Conservation (phyloP, 2,797 vertebrate genomes). For the Anguilla pacifica region DNA sequence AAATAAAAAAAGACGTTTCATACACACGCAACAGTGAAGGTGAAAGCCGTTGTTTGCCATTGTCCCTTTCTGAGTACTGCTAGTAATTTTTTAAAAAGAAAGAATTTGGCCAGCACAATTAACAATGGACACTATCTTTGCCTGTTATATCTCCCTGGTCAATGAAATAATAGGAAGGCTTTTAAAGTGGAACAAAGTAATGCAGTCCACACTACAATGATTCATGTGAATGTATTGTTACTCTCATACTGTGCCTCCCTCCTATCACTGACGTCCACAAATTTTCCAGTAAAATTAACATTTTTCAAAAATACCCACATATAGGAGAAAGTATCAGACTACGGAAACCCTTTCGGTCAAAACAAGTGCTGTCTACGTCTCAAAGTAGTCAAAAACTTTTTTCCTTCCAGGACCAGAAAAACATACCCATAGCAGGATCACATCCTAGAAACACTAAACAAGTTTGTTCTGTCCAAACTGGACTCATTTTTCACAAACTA, state of each 20-base stretch:
- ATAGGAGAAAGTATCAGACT: not conserved
- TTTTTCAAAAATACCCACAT: not conserved
- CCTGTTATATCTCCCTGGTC: not conserved
- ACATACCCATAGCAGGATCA: not conserved
- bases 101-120: not conserved
- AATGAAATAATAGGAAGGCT: not conserved
- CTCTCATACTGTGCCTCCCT: not conserved
- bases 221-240: not conserved
- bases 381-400: not conserved
- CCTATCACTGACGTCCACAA: not conserved
- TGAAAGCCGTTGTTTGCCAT: not conserved
- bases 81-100: not conserved
- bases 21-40: not conserved
- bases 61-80: constrained; percentile 6
- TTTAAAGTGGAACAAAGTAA: not conserved
- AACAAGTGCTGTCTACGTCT: not conserved
- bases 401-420: not conserved
- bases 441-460: constrained; percentile 20
- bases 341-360: not conserved
- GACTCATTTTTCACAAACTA: constrained; percentile 19
- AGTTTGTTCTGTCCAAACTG: constrained; percentile 1
- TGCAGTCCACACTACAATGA: not conserved
- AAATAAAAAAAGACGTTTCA: constrained; percentile 7
- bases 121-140: not conserved
- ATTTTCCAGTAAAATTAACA: not conserved